phyloP scores from a whole-genome alignment of 2,888 invertebrate genomes.

The Chirona hameri region DNA sequence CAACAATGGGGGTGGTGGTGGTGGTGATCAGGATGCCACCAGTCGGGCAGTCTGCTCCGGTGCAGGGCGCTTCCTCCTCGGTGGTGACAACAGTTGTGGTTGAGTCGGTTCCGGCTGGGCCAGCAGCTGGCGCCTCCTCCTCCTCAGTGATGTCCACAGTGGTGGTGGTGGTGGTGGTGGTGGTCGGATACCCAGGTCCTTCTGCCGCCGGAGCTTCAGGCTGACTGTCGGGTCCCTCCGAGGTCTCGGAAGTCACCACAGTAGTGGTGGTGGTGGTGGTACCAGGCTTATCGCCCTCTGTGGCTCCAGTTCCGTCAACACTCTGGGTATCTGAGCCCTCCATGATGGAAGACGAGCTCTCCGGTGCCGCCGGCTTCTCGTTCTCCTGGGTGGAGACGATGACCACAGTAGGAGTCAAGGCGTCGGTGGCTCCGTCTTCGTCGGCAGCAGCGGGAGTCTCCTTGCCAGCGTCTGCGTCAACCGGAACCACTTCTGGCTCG shows the following conservation, averaged over 20 bases:
- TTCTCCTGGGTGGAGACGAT: neutral
- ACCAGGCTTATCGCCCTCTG: neutral
- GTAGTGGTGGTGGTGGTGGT: slow-evolving; percentile 47
- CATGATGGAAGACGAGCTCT: neutral
- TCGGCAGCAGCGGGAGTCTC: slow-evolving; percentile 25
- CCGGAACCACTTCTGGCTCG: neutral
- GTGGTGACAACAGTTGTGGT: too few species aligned
- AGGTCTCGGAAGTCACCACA: slow-evolving; percentile 22
- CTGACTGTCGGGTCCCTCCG: neutral
- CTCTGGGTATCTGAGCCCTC: neutral
- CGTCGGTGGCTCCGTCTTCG: neutral
- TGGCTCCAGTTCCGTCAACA: neutral
- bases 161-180: neutral
- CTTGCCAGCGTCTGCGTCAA: neutral
- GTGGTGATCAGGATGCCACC: too few species aligned
- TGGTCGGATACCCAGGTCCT: neutral
- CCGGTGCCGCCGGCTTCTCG: neutral
- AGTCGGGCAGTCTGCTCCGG: too few species aligned
- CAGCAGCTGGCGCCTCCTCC: neutral
- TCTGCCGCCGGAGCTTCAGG: neutral
- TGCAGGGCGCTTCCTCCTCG: too few species aligned
- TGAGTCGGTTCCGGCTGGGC: too few species aligned
- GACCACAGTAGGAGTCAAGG: neutral
- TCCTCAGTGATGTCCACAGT: neutral
- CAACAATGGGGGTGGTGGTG: neutral